Evolutionary conservation across 2,113 vertebrate genomes (phyloP), one percentile per base, ranked within the genome.

Genomic region (Mirounga angustirostris): DNA sequence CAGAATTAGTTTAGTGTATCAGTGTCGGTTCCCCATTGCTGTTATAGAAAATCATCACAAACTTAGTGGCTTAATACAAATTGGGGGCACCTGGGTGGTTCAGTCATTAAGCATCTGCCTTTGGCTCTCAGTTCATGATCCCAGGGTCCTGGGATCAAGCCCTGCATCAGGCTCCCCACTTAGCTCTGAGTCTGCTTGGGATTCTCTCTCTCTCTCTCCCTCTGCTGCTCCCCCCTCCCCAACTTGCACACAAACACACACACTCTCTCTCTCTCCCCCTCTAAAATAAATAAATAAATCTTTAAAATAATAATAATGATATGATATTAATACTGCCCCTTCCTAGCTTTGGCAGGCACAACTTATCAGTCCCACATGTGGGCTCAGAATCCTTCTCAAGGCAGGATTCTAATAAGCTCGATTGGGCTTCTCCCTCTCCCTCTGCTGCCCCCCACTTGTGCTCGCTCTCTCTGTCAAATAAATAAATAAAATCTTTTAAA

Each of bases 351-450:
- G 65, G n/a, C 13, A 94, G 73, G 52, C 61, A 63, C 71, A 95
- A 52, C n/a, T 94, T 92, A 96, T 79, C 21, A 50, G 91, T 50
- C 33, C 61, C 92, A 98, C 46, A 79, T 79, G 74, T 82, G 24
- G 4, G 30, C 19, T 61, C 88, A 71, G 85, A 89, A 74, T 80
- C 67, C 28, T 95, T 65, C 88, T 83, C 82, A 43, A 22, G 88
- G 5, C 13, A 19, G 24, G 33, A 5, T 85, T 80, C 52, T 28
- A 67, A 4, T 36, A 59, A 95, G 6, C 21, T 58, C 46, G 7
- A 46, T 46, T 46, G 7, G 46, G 46, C 7, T 46, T 54, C 52
- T 54, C 12, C 52, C 52, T 54, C 52, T 54, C 52, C 3, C 13
- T 54, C 8, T 46, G 46, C 46, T 46, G 46, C 46, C 46, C 46